phyloP scores from a whole-genome alignment of 2,888 invertebrate genomes.

The Ypsolopha scabrella region DNA sequence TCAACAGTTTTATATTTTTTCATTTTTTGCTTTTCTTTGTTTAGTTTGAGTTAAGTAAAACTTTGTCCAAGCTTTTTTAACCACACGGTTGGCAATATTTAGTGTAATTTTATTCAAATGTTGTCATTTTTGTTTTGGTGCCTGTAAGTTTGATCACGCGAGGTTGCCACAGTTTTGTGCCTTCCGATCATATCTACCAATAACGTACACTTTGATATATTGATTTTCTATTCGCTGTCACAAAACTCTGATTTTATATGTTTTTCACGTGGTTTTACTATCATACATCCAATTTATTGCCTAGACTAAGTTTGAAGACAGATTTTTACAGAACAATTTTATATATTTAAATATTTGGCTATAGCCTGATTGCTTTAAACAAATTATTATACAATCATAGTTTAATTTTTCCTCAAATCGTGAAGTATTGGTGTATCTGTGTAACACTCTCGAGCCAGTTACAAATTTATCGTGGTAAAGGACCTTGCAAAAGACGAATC shows the following conservation, averaged over 20 bases:
- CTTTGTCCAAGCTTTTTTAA: neutral
- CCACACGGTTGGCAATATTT: neutral
- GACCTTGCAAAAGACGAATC: neutral
- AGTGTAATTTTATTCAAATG: slow-evolving; percentile 10
- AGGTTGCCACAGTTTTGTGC: slow-evolving; percentile 19
- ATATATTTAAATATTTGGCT: too few relatives aligned
- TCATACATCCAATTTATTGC: too few relatives aligned
- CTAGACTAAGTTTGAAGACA: too few relatives aligned
- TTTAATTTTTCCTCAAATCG: too few relatives aligned
- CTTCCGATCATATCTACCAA: neutral
- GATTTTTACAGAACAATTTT: too few relatives aligned
- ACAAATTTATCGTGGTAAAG: neutral
- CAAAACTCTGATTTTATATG: too few relatives aligned
- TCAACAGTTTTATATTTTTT: neutral
- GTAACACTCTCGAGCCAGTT: too few relatives aligned
- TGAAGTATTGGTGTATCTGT: too few relatives aligned
- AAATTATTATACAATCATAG: too few relatives aligned
- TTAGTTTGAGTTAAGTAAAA: neutral
- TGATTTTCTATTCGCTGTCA: neutral
- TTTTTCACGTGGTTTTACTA: too few relatives aligned
- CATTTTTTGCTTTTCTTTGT: neutral
- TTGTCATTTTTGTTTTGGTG: slow-evolving; percentile 13
- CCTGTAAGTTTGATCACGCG: slow-evolving; percentile 22
- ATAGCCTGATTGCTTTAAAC: too few relatives aligned
- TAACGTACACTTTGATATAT: neutral